Conservation (phyloP, 2,113 vertebrate species). For the Colinus virginianus region DNA sequence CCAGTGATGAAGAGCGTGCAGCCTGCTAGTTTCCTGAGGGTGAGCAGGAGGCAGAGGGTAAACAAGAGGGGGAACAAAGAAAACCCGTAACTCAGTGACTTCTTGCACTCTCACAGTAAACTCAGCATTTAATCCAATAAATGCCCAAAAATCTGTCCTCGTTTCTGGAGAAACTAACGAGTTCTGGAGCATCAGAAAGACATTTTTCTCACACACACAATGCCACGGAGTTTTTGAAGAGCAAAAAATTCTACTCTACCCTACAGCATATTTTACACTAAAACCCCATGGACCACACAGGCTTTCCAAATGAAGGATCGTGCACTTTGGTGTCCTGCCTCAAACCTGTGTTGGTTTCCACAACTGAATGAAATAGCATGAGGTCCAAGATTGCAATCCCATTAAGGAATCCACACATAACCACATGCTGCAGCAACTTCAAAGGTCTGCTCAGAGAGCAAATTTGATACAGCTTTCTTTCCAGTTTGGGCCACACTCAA, state of each 20-base stretch:
- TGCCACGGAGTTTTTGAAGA: neutral
- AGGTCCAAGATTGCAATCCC: neutral
- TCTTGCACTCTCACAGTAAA: neutral
- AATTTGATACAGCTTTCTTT: neutral
- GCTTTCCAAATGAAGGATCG: neutral
- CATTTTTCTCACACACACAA: neutral
- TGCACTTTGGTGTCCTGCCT: neutral
- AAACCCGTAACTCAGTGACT: neutral
- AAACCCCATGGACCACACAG: neutral
- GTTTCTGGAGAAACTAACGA: neutral
- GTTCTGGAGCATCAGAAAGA: neutral
- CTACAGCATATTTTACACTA: neutral
- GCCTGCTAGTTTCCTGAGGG: slow-evolving; percentile 89
- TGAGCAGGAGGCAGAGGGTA: neutral
- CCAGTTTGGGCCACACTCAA: neutral
- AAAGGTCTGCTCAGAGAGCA: rapidly evolving
- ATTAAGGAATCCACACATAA: neutral
- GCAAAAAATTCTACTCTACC: neutral
- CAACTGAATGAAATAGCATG: neutral
- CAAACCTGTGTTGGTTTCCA: rapidly evolving
- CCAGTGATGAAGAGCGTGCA: slow-evolving; percentile 95
- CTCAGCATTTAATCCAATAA: neutral
- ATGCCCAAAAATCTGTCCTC: rapidly evolving
- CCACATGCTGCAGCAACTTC: neutral
- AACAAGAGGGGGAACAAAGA: neutral